Evolutionary conservation across 2,888 invertebrate species (phyloP), one percentile per base, ranked within the genome.

Genomic region (Hololepta plana): DNA sequence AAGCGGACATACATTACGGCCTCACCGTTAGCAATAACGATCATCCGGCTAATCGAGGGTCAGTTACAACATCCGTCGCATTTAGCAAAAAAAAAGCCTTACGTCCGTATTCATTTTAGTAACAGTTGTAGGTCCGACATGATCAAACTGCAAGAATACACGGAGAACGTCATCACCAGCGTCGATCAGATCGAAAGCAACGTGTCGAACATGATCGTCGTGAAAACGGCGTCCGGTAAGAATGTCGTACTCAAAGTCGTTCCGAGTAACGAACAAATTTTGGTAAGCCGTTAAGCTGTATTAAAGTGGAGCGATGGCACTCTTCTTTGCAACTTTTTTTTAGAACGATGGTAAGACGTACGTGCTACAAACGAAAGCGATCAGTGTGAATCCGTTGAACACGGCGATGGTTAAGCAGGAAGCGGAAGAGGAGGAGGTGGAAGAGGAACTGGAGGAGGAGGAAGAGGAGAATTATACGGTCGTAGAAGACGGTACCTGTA

Each of bases 1-100:
- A 52, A 29, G 43, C 54, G 12, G 54, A 54, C 36, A 51, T 54
- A 30, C 54, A 54, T 38, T 54, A 54, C 37, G 54, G 54, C 15
- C 39, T 54, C 20, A 53, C 52, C 12, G 4, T 14, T 6, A 24
- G 14, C 14, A 7, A 21, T 6, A 9, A 21, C 22, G 24, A 32
- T 20, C 35, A 49, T 41, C 44, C 51, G 17, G 44, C 47, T 24
- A 45, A 46, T 33, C 41, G 49, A 35, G 42, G 45, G 46, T 48
- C 35, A 37, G 40, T 33, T 26, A 16, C 5, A 5, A 14, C 19
- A 12, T 23, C 10, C 4, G 5, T 8, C n/a, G 21, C 23, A 28
- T 8, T 11, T 26, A 9, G 28, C 17, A 9, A 28, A 12, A 9
- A 20, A 4, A 11, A 20, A 20, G 10, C 2, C 4, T 20, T 3